Base-by-base conservation (phyloP, 2,888 invertebrate genomes). In the Plebejus argus region DNA sequence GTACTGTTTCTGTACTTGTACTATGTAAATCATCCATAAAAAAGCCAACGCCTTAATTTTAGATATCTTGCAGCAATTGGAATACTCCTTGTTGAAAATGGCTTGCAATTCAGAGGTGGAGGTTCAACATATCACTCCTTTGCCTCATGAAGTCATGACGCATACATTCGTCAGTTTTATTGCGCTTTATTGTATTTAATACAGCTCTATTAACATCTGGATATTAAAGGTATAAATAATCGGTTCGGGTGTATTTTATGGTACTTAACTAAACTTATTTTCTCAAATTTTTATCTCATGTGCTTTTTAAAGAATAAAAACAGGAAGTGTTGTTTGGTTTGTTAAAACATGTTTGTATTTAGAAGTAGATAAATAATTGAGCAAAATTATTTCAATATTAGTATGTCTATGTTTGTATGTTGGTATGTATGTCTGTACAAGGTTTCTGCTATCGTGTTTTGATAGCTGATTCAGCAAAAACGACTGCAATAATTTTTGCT, bases 181-280 rank as follows among this genome's bases (percentile, higher is more conserved):
- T 66, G 28, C 66, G 18, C 12, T 66, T 66, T 33, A 66, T 33
- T 61, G 28, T 66, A 28, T 66, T 28, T 66, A 66, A 66, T 66
- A 4, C 18, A 15, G 15, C 28, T 66, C 66, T 28, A 66, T 66
- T 66, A 66, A 66, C 28, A 28, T 66, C 15, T 33, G 7, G 5
- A 33, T 66, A 6, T 18, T 28, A 18, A 33, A 66, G 28, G 28
- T 28, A n/a, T 39, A 39, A 39, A 39, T 8, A 39, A 8, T 39
- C 10, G 1, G 39, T 3, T 39, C 39, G 39, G 39, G 39, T 39
- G 39, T 39, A 39, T 39, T 39, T 39, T 39, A 39, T 39, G 10
- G 39, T 10, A 39, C n/a, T n/a, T n/a, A n/a, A 39, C 39, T 39
- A 8, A 39, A 39, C 10, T 39, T 8, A 39, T 8, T 35, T 35